Evolutionary conservation across 2,113 vertebrate species (phyloP), one percentile per base, ranked within the genome.

Genomic region (Climacteris rufus): DNA sequence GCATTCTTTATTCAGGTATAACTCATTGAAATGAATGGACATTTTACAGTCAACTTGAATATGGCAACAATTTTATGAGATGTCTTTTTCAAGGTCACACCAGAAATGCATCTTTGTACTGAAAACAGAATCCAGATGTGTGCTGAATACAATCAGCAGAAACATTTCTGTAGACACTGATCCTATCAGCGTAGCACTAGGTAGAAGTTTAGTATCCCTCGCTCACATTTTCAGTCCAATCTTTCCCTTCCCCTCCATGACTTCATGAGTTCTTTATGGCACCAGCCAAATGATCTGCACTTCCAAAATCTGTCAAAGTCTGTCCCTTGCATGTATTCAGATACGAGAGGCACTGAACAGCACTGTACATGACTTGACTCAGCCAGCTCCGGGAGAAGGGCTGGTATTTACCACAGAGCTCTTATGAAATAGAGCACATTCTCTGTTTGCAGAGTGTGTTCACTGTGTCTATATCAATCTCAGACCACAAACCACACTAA

Each of bases 61-160:
- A 72, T 25, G 28, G 50, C 75, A 90, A 70, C 3, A 40, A 22
- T 69, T 81, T 92, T 28, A 74, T 71, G 66, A 76, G 54, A 30
- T 61, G 13, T 30, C 61, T 69, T 95, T 92, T 56, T 45, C 84
- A 93, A 94, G 82, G 85, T 94, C 94, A 81, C 11, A 59, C 30
- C 64, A 83, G 78, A 95, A 92, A 93, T 33, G 10, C 6, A 50
- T 88, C 75, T 93, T 65, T 83, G 54, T 91, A 79, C 66, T 94
- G 78, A 89, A 92, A 94, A 31, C 35, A 76, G 87, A 89, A 91
- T 87, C 72, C 85, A 92, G 82, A 80, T 83, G 85, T 80, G 92
- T 93, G 54, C 59, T 80, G 75, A 94, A 77, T 64, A 35, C 37
- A 90, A 56, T 63, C 42, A 74, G 57, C 66, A 79, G n/a, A 87